Percentiles rank a stretch among this genome's conserved stretches.
phyloP scores from a whole-genome alignment of 1,140 invertebrate genomes.

The Drosophila navojoa region DNA sequence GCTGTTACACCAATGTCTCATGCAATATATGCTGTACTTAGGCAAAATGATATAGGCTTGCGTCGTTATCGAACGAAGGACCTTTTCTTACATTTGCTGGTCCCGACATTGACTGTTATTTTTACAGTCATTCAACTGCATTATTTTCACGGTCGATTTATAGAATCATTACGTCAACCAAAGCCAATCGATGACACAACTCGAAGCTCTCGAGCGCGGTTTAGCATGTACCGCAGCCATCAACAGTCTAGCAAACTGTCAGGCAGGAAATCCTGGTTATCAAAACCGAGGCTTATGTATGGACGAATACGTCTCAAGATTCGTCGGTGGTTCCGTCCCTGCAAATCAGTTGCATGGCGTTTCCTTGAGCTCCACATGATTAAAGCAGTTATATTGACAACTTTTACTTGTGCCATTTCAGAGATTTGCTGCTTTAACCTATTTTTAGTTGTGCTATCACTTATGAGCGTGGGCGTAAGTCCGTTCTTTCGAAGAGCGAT shows the following conservation, averaged over 20 bases:
- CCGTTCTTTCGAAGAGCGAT: constrained; percentile 88
- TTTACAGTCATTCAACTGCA: constrained; percentile 98
- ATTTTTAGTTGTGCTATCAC: constrained; percentile 90
- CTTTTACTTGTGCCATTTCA: constrained; percentile 85
- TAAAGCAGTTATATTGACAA: constrained; percentile 92
- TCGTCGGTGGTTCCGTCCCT: constrained; percentile 49
- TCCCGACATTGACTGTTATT: constrained; percentile 96
- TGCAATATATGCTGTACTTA: constrained; percentile 84
- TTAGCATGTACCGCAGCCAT: background rate
- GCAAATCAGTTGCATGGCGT: constrained; percentile 86
- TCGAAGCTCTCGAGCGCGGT: background rate
- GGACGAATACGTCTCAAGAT: constrained; percentile 21
- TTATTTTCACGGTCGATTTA: constrained; percentile 92
- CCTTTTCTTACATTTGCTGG: constrained; percentile 94
- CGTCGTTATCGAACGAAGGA: constrained; percentile 93
- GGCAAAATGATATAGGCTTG: constrained; percentile 96
- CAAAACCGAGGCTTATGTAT: constrained; percentile 23
- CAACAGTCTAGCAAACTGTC: background rate
- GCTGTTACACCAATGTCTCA: background rate
- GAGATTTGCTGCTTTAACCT: constrained; percentile 85
- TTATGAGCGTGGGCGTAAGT: constrained; percentile 89
- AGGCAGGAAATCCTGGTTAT: constrained; percentile 38
- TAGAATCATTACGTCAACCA: constrained; percentile 60
- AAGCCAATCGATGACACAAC: constrained; percentile 7
- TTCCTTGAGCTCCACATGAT: constrained; percentile 96